These are phyloP conservation scores for Amiota minor DNA, from an alignment of 2,888 invertebrate genomes.

Conservation along the genomic window DNA sequence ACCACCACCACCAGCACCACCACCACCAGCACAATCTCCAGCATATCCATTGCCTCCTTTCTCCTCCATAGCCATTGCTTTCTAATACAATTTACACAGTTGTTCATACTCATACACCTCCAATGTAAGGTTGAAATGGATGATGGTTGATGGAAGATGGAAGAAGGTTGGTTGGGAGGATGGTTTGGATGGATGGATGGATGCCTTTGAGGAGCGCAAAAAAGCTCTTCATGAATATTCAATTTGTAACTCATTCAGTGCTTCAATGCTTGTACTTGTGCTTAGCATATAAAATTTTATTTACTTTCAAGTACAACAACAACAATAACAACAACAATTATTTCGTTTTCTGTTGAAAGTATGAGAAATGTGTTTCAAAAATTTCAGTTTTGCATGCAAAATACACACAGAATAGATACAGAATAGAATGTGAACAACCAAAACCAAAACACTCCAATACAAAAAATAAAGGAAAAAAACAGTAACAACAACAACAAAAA, in stretches of 20 bases:
- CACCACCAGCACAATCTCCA: too few species aligned
- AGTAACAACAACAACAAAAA: too few species aligned
- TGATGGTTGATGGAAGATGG: too few species aligned
- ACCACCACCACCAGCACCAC: too few species aligned
- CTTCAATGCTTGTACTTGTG: slow-evolving; percentile 15
- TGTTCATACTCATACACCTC: too few species aligned
- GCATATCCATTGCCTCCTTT: too few species aligned
- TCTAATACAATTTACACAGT: too few species aligned
- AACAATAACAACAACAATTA: too few species aligned
- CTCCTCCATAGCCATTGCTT: too few species aligned
- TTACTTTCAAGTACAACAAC: slow-evolving; percentile 9
- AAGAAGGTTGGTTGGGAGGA: too few species aligned
- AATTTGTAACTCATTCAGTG: slow-evolving; percentile 40
- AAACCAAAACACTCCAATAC: neutral
- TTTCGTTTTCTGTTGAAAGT: neutral
- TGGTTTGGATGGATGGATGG: neutral
- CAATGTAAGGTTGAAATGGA: too few species aligned
- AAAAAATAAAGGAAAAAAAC: too few species aligned
- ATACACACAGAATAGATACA: neutral
- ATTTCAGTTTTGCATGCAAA: slow-evolving; percentile 18
- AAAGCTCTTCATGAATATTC: slow-evolving; percentile 46
- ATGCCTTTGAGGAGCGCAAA: neutral
- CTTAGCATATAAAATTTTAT: slow-evolving; percentile 26
- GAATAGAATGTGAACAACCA: neutral
- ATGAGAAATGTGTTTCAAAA: slow-evolving; percentile 20